These are phyloP conservation scores for Columbina picui DNA, from an alignment of 2,113 vertebrate species.

Conservation along the genomic window DNA sequence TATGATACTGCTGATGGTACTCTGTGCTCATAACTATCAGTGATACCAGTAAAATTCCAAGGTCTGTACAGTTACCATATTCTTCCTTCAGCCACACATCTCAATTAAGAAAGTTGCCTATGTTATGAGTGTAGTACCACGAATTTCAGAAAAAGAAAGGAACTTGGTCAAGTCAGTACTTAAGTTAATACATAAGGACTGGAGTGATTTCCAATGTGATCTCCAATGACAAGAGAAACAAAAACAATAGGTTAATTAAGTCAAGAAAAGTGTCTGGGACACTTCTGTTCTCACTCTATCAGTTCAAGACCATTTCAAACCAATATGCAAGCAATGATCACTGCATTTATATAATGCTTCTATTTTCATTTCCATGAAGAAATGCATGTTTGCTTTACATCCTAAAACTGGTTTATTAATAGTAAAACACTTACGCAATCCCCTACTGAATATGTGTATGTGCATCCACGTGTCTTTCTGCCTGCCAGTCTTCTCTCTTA, in stretches of 20 bases:
- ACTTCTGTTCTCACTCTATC: background rate
- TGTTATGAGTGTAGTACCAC: fast-evolving
- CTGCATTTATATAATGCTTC: background rate
- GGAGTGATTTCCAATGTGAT: background rate
- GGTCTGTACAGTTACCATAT: background rate
- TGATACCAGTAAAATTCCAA: background rate
- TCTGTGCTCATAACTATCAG: background rate
- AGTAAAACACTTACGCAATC: background rate
- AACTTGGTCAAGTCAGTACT: background rate
- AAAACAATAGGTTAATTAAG: background rate
- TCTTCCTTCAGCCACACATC: background rate
- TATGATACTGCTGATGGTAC: background rate
- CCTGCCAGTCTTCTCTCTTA: background rate
- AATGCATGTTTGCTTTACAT: background rate
- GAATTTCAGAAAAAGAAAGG: background rate
- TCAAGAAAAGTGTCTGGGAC: background rate
- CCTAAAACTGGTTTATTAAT: background rate
- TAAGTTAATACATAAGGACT: background rate
- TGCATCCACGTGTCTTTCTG: background rate
- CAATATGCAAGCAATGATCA: background rate
- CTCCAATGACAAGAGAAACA: background rate
- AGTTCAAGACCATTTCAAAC: background rate
- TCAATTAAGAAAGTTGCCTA: background rate
- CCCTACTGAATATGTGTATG: background rate
- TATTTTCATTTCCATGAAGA: background rate